A percentile compares a stretch with the other conserved stretches of the same genome.
These are phyloP conservation scores for Ophthalmolycus amberensis DNA, from an alignment of 2,113 vertebrate genomes.

Conservation along the genomic window DNA sequence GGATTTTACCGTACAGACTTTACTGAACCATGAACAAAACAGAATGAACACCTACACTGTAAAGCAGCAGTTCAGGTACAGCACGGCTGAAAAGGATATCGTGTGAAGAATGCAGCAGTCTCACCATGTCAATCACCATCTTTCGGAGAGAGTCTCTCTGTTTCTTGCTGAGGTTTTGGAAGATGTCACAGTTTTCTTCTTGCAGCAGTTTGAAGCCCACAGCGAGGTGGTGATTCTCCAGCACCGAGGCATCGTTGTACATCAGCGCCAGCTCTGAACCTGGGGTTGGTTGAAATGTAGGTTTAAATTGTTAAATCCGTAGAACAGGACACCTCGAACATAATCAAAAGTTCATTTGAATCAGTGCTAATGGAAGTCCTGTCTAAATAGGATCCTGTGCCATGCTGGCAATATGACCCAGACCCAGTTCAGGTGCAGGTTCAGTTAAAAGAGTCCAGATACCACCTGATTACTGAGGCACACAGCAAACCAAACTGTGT, in stretches of 20 bases:
- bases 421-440: neutral
- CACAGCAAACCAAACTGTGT: neutral
- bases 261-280: conserved; percentile 93
- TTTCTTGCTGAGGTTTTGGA: conserved; percentile 91
- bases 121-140: conserved; percentile 94
- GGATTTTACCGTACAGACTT: neutral
- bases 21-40: neutral
- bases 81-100: neutral
- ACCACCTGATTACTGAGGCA: neutral
- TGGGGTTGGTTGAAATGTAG: conserved; percentile 48
- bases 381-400: neutral
- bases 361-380: neutral
- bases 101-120: neutral
- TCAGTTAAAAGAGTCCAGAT: neutral
- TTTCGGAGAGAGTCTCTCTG: conserved; percentile 89
- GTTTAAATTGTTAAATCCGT: neutral
- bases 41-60: no score
- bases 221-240: conserved; percentile 94
- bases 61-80: neutral
- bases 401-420: neutral
- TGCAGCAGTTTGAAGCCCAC: conserved; percentile 95
- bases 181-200: conserved; percentile 93
- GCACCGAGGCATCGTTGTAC: conserved; percentile 92
- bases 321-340: neutral
- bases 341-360: neutral